Conservation (phyloP, 2,888 invertebrate species). For the Acleris cristana region DNA sequence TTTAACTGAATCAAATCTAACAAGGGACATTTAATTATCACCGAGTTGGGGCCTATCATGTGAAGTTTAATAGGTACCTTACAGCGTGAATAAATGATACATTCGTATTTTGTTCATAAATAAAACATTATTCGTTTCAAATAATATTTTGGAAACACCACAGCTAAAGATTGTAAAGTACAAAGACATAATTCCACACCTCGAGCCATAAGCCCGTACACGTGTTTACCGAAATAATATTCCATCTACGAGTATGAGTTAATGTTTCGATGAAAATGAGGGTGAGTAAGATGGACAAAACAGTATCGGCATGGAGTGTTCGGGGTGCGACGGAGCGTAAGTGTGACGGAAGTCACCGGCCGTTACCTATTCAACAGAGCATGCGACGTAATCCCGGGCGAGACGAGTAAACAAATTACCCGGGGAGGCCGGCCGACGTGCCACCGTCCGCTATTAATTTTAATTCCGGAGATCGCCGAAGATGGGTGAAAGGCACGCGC, state of each 20-base stretch:
- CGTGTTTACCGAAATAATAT: constrained; percentile 14
- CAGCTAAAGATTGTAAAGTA: not conserved
- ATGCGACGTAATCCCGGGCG: constrained; percentile 78
- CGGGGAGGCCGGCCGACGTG: constrained; percentile 62
- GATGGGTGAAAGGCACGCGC: constrained; percentile 75
- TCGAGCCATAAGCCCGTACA: constrained; percentile 13
- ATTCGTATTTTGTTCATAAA: not conserved
- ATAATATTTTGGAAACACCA: constrained; percentile 1
- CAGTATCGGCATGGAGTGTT: constrained; percentile 16
- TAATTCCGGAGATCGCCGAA: constrained; percentile 80
- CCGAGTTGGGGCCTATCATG: constrained; percentile 10
- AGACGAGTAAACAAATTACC: constrained; percentile 82
- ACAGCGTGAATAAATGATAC: not conserved
- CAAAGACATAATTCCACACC: constrained; percentile 1
- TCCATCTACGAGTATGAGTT: not conserved
- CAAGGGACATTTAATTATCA: constrained; percentile 30
- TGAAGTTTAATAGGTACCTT: constrained; percentile 5
- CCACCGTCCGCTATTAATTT: constrained; percentile 78
- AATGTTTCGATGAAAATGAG: constrained; percentile 3
- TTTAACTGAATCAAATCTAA: constrained; percentile 69
- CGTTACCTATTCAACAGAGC: constrained; percentile 79
- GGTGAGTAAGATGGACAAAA: constrained; percentile 1
- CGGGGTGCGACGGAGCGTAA: constrained; percentile 34
- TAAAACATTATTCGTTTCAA: not conserved
- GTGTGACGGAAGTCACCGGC: constrained; percentile 59